Evolutionary conservation across 2,888 invertebrate genomes (phyloP).

Genomic region (Catocala sponsa): DNA sequence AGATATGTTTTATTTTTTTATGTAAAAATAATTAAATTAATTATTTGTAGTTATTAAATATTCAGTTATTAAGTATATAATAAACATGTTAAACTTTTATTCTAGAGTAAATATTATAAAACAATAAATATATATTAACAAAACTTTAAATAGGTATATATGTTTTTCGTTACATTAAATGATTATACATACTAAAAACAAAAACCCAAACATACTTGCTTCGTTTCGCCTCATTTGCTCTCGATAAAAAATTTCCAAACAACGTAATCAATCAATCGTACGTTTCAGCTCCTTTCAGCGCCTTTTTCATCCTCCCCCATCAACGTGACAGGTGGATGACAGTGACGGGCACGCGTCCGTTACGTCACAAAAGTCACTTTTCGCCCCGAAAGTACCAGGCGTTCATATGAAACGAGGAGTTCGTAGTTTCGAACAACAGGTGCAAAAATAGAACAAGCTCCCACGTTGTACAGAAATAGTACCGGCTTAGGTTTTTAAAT

Average conservation of each 20-base stretch:
- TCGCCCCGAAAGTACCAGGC: slow-evolving; percentile 78
- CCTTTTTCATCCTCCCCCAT: slow-evolving; percentile 42
- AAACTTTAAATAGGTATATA: too few species aligned
- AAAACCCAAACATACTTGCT: slow-evolving; percentile 4
- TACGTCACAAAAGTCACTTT: slow-evolving; percentile 84
- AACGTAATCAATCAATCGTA: slow-evolving; percentile 39
- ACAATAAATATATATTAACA: too few species aligned
- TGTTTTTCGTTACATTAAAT: too few species aligned
- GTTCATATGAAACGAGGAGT: slow-evolving; percentile 64
- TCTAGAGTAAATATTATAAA: too few species aligned
- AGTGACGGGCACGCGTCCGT: slow-evolving; percentile 79
- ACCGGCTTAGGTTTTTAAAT: slow-evolving; percentile 52
- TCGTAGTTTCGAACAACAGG: slow-evolving; percentile 57
- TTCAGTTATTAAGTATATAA: too few species aligned
- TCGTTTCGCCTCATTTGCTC: slow-evolving; percentile 12
- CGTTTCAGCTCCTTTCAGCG: slow-evolving; percentile 20
- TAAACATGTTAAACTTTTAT: too few species aligned
- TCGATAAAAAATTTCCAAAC: slow-evolving; percentile 20
- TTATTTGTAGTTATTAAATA: too few species aligned
- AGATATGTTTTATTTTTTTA: too few species aligned
- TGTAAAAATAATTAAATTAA: too few species aligned
- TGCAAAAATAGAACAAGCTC: slow-evolving; percentile 80
- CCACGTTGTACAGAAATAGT: slow-evolving; percentile 75
- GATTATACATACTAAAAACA: background rate
- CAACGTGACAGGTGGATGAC: slow-evolving; percentile 63